Percentiles rank a stretch among this genome's conserved stretches.
Conservation (phyloP, 2,888 invertebrate species). For the Drosophila bunnanda region DNA sequence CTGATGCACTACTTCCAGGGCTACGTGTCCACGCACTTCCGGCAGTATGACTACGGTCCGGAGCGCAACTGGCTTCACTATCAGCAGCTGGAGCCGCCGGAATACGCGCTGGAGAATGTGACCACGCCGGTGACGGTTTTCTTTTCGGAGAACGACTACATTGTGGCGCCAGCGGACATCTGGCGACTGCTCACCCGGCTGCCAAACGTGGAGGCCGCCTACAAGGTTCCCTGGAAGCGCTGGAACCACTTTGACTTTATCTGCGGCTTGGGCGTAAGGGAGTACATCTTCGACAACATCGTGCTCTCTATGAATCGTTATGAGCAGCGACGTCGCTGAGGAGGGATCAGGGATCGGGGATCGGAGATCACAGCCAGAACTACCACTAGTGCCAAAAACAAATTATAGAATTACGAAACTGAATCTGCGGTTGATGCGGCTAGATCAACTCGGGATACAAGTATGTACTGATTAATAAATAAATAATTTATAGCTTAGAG, state of each 20-base stretch:
- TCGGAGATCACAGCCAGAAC: slow-evolving; percentile 53
- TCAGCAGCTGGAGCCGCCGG: slow-evolving; percentile 81
- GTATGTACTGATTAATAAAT: slow-evolving; percentile 76
- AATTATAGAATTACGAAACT: slow-evolving; percentile 47
- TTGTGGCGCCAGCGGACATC: slow-evolving; percentile 82
- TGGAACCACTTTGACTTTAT: slow-evolving; percentile 84
- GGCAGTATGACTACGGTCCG: slow-evolving; percentile 82
- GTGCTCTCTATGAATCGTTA: slow-evolving; percentile 78
- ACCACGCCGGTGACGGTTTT: slow-evolving; percentile 81
- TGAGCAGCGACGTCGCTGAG: slow-evolving; percentile 69
- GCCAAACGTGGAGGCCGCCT: slow-evolving; percentile 76
- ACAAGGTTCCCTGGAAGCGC: slow-evolving; percentile 82
- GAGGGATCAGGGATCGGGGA: slow-evolving; percentile 13
- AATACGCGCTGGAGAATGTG: slow-evolving; percentile 79
- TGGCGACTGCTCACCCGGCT: slow-evolving; percentile 77
- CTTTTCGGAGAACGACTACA: slow-evolving; percentile 83
- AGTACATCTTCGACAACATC: slow-evolving; percentile 83
- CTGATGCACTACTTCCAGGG: slow-evolving; percentile 84
- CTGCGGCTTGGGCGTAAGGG: slow-evolving; percentile 81
- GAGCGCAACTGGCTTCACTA: slow-evolving; percentile 80
- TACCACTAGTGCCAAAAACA: slow-evolving; percentile 73
- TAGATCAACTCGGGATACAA: slow-evolving; percentile 48
- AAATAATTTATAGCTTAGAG: slow-evolving; percentile 62
- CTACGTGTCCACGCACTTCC: slow-evolving; percentile 82
- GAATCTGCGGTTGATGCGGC: slow-evolving; percentile 48